Conservation (phyloP, 2,797 vertebrate genomes). For the Myripristis murdjan region DNA sequence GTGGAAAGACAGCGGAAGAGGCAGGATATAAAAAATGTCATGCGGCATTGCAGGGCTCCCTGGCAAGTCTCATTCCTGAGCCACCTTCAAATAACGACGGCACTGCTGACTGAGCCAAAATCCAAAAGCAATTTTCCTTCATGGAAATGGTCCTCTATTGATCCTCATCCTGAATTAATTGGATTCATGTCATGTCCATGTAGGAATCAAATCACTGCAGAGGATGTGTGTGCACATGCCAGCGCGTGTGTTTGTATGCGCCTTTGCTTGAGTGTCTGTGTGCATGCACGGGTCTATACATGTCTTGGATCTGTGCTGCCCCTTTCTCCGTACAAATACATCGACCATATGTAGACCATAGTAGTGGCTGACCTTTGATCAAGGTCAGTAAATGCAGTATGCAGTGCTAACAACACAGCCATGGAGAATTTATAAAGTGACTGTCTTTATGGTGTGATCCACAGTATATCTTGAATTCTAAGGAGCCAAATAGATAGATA, state of each 20-base stretch:
- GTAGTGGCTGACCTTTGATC: conserved; percentile 58
- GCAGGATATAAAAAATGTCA: conserved; percentile 44
- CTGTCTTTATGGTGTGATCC: conserved; percentile 43
- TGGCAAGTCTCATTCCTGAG: conserved; percentile 71
- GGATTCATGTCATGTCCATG: conserved; percentile 78
- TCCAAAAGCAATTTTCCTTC: conserved; percentile 81
- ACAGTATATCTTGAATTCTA: conserved; percentile 59
- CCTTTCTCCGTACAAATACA: conserved; percentile 55
- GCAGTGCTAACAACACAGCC: conserved; percentile 52
- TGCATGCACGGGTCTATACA: conserved; percentile 1
- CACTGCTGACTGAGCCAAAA: conserved; percentile 78
- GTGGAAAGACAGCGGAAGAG: conserved; percentile 49
- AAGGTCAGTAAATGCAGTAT: conserved; percentile 65
- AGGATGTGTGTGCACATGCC: conserved; percentile 1
- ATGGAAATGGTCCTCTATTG: conserved; percentile 82
- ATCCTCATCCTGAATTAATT: conserved; percentile 82
- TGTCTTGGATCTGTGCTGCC: conserved; percentile 29
- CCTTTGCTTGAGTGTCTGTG: conserved; percentile 4
- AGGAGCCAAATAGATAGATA: conserved; percentile 54
- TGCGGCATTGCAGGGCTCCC: conserved; percentile 53
- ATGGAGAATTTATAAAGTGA: conserved; percentile 35
- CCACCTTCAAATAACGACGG: conserved; percentile 72
- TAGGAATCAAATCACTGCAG: conserved; percentile 70
- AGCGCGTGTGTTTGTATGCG: background rate
- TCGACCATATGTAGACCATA: conserved; percentile 52